Evolutionary conservation across 1,140 invertebrate species (phyloP), one percentile per base, ranked within the genome.

Genomic region (Chymomyza costata): DNA sequence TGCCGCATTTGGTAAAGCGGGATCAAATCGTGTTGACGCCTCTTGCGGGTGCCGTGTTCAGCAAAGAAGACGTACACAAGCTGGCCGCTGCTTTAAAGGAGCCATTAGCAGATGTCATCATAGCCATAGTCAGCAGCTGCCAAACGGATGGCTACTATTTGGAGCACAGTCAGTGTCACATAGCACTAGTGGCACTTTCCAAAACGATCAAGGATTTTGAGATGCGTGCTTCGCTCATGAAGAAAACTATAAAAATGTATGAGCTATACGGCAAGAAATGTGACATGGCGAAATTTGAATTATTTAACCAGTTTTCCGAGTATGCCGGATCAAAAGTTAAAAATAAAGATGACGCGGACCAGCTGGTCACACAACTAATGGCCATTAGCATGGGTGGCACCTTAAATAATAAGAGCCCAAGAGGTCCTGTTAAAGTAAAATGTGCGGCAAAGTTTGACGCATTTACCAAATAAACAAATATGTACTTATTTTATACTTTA

Each of bases 71-170:
- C 2, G 40, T 76, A 6, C 50, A 61, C 5, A 35, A 50, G 8
- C 19, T 76, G 47, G 70, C 70, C 1, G 15, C 17, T 0, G 61
- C 43, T 7, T 14, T 76, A 6, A n/a, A 15, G 0, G 61, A 76
- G 8, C 57, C 65, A 1, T 39, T 74, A 2, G 16, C 41, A 16
- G 30, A 61, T 5, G 25, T 76, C 11, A 7, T 69, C 0, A 49
- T 65, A 56, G 70, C 65, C 1, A 37, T 76, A 5, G 63, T 76
- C 30, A 65, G 70, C 19, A 76, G 70, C 37, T 76, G 70, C 44
- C 70, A 76, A 38, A 76, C 70, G 2, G 56, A 69, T 44, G 70
- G 70, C 2, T 66, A 50, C 31, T 49, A 53, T 5, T 34, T 76
- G 37, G 28, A 55, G 34, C 49, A 76, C 13, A 76, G 70, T 56